Base-by-base conservation (phyloP, 1,140 invertebrate genomes). In the Leptoteleia sp. region DNA sequence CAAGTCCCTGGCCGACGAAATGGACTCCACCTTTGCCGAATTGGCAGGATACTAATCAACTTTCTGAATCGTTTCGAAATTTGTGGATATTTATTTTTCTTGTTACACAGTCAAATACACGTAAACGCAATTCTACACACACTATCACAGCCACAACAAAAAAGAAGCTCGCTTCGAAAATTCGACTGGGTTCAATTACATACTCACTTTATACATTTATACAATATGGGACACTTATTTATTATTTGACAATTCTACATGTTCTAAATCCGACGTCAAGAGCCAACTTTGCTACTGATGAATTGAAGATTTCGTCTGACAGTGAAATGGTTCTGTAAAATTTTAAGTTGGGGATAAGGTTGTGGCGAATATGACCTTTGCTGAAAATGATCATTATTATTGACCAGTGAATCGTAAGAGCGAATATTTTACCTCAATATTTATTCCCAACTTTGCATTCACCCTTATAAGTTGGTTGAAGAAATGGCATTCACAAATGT, bases 1-100 rank as follows among this genome's bases (percentile, higher is more conserved):
- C 95, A 99, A 99, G 93, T 94, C 93, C 79, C 91, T 95, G 90
- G 94, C 94, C 84, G 97, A 99, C 91, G 98, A 99, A 90, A 95
- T 99, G 95, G 97, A 99, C 92, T 91, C 91, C 77, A 95, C 94
- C 71, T 95, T 95, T 86, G 96, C 96, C 88, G 97, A 99, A 92
- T 93, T 99, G 93, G 94, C 94, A 81, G 94, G 94, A 87, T 95
- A 95, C 88, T 95, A 95, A 80, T 52, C 11, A 35, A 50, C 7
- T 38, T 61, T 16, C 45, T 50, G 37, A 48, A 72, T 48, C 15
- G 9, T 65, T 45, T 65, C 42, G 5, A 19, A 59, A 59, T 65
- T 59, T 55, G 16, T 55, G 54, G 50, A 75, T 75, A 70, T 78
- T 75, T 72, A 73, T 72, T 65, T 42, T 77, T 65, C 45, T 71